These are phyloP conservation scores for Hyaena hyaena DNA, from an alignment of 2,113 vertebrate genomes.

Conservation along the genomic window DNA sequence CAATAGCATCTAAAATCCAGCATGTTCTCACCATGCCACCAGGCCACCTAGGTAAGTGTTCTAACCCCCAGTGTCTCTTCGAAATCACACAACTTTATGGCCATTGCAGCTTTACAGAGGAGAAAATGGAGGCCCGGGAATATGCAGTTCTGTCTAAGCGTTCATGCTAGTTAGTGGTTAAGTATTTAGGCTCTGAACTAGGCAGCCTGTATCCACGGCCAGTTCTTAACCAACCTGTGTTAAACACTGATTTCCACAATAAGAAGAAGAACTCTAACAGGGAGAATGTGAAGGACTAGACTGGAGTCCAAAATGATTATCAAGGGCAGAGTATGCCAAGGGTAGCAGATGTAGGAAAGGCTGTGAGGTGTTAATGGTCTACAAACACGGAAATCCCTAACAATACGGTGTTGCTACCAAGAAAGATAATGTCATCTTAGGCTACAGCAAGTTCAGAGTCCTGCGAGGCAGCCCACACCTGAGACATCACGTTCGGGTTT, in stretches of 20 bases:
- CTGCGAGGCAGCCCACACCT: neutral
- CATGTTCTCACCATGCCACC: rapidly evolving
- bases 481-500: neutral
- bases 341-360: neutral
- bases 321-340: neutral
- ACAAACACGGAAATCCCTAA: neutral
- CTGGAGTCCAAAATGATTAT: neutral
- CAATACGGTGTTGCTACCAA: neutral
- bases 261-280: neutral
- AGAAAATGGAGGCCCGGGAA: neutral
- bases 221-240: too few species aligned
- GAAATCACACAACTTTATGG: neutral
- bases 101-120: rapidly evolving
- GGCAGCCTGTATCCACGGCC: neutral
- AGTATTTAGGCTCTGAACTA: neutral
- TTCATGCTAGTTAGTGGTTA: neutral
- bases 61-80: neutral
- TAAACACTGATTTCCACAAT: neutral
- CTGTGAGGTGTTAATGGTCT: neutral
- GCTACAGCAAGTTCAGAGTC: neutral
- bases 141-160: neutral
- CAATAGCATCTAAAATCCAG: neutral
- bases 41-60: neutral
- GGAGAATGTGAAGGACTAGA: neutral
- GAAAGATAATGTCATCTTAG: neutral